Evolutionary conservation across 2,888 invertebrate species (phyloP).

Genomic region (Idaea aversata): DNA sequence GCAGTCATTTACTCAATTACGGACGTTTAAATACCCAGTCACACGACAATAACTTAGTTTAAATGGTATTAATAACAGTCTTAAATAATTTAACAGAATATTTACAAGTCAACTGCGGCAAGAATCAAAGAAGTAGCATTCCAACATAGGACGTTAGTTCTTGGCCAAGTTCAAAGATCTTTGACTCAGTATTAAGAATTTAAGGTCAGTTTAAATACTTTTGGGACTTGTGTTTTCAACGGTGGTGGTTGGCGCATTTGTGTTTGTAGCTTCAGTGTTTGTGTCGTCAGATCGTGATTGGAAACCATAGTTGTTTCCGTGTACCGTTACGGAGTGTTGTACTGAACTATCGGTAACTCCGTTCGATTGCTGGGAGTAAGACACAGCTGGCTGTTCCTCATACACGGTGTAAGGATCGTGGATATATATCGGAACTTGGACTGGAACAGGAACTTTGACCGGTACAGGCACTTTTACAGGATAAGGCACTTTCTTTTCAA

Average conservation of each 20-base stretch:
- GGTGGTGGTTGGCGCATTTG: conserved; percentile 15
- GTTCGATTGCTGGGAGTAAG: conserved; percentile 12
- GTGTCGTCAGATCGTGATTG: conserved; percentile 55
- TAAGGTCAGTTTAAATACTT: background rate
- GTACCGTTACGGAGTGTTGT: conserved; percentile 51
- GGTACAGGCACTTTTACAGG: conserved; percentile 56
- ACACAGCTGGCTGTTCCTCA: conserved; percentile 17
- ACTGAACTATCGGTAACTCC: conserved; percentile 18
- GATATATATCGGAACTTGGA: conserved; percentile 58
- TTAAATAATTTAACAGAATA: conserved; percentile 3
- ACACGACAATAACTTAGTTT: conserved; percentile 49
- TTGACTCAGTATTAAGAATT: background rate
- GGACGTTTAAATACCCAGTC: conserved; percentile 37
- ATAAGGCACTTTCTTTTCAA: conserved; percentile 53
- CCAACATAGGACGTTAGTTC: background rate
- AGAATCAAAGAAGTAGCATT: conserved; percentile 18
- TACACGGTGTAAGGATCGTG: conserved; percentile 51
- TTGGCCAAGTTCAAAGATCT: background rate
- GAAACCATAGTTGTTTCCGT: conserved; percentile 57
- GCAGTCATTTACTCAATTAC: conserved; percentile 62
- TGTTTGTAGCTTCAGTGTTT: conserved; percentile 30
- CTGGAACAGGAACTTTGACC: conserved; percentile 54
- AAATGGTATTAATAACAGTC: conserved; percentile 1
- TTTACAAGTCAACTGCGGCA: conserved; percentile 21
- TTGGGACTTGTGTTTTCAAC: conserved; percentile 7